Conservation (phyloP, 2,113 vertebrate species). For the Uria lomvia region DNA sequence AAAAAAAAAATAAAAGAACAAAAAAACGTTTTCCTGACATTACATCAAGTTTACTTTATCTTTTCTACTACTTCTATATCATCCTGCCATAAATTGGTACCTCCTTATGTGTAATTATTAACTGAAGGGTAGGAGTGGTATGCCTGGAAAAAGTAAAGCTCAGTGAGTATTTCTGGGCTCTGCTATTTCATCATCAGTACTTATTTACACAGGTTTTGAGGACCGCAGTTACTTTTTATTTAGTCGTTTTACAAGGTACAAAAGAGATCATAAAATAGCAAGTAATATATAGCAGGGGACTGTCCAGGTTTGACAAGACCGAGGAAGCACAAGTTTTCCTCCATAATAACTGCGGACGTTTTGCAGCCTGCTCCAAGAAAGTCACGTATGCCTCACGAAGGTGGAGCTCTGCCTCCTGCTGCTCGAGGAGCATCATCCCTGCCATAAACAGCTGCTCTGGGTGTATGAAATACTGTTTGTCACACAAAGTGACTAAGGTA, state of each 20-base stretch:
- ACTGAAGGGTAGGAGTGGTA: background rate
- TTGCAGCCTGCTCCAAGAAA: background rate
- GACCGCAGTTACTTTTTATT: background rate
- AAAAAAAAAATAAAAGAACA: background rate
- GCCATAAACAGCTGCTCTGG: background rate
- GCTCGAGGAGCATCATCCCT: background rate
- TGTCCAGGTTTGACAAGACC: background rate
- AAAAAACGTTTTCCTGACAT: background rate
- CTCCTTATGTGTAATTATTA: background rate
- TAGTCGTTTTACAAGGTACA: background rate
- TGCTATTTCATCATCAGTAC: background rate
- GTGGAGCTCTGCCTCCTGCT: background rate
- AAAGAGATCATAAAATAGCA: background rate
- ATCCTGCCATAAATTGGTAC: background rate
- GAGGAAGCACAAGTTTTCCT: background rate
- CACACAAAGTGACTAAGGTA: background rate
- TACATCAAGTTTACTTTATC: background rate
- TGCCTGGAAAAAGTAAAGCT: background rate
- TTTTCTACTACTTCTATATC: background rate
- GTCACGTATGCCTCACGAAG: background rate
- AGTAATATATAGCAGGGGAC: background rate
- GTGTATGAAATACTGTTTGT: no score
- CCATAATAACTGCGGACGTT: accelerated
- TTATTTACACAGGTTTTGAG: background rate
- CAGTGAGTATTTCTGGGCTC: accelerated